Percentiles rank a stretch among this genome's conserved stretches.
Evolutionary conservation across 2,888 invertebrate genomes (phyloP).

Genomic region (Megastigmus dorsalis): DNA sequence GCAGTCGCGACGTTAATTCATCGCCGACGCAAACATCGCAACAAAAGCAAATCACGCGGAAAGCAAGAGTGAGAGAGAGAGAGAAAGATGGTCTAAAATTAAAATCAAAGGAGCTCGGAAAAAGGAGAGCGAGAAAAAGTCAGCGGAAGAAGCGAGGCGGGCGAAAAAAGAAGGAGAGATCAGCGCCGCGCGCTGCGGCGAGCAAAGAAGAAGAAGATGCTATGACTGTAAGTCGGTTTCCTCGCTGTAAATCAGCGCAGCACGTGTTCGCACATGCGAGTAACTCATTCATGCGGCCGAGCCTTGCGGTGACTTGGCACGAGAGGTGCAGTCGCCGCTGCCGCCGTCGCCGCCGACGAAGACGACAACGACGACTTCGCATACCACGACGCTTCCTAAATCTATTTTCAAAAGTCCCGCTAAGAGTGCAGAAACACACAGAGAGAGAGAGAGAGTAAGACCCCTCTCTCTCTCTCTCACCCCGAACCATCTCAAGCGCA

Average conservation of each 20-base stretch:
- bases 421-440: no score
- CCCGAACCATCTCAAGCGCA: no score
- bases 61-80: not conserved
- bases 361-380: no score
- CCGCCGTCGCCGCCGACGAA: no score
- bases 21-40: not conserved
- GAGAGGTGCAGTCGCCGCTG: no score
- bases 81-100: slow-evolving; percentile 27
- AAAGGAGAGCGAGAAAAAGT: slow-evolving; percentile 41
- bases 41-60: not conserved
- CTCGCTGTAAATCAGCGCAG: slow-evolving; percentile 67
- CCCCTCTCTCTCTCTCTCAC: no score
- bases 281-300: slow-evolving; percentile 72
- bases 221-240: slow-evolving; percentile 51
- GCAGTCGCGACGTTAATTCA: slow-evolving; percentile 31
- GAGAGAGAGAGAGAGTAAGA: no score
- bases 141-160: not conserved
- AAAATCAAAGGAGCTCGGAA: slow-evolving; percentile 36
- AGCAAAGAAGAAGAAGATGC: not conserved
- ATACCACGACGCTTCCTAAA: slow-evolving; percentile 68
- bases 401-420: no score
- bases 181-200: not conserved
- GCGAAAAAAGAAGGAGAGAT: not conserved
- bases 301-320: slow-evolving; percentile 67
- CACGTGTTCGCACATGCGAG: slow-evolving; percentile 68